Conservation (phyloP, 2,888 invertebrate species). For the Oxytorus armatus region DNA sequence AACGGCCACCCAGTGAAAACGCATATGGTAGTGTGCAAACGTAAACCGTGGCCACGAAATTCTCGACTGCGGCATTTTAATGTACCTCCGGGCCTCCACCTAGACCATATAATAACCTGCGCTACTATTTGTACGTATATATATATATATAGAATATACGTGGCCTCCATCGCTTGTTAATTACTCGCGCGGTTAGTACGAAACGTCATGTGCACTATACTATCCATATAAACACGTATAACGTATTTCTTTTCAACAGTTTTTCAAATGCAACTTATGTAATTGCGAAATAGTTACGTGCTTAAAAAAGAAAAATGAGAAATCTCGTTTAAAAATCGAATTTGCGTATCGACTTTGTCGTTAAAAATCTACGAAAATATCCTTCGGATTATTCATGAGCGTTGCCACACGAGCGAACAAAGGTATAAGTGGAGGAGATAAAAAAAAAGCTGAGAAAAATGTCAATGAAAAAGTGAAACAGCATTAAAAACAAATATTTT, state of each 20-base stretch:
- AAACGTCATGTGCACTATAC: constrained; percentile 59
- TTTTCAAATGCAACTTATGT: not conserved
- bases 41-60: constrained; percentile 73
- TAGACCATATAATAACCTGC: constrained; percentile 39
- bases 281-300: not conserved
- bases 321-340: not conserved
- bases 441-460: not conserved
- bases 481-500: too few relatives aligned
- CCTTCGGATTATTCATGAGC: not conserved
- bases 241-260: constrained; percentile 13
- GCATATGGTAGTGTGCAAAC: constrained; percentile 73
- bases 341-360: not conserved
- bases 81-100: constrained; percentile 67
- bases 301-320: not conserved
- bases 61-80: constrained; percentile 73
- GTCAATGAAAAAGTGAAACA: too few relatives aligned
- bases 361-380: not conserved
- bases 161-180: too few relatives aligned
- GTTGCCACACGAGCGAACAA: too few relatives aligned
- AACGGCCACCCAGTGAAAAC: constrained; percentile 52
- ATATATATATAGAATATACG: constrained; percentile 4
- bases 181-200: constrained; percentile 67
- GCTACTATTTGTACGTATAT: constrained; percentile 20
- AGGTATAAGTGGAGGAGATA: too few relatives aligned
- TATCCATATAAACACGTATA: not conserved